Evolutionary conservation across 2,888 invertebrate species (phyloP).

Genomic region (Philereme transversata): DNA sequence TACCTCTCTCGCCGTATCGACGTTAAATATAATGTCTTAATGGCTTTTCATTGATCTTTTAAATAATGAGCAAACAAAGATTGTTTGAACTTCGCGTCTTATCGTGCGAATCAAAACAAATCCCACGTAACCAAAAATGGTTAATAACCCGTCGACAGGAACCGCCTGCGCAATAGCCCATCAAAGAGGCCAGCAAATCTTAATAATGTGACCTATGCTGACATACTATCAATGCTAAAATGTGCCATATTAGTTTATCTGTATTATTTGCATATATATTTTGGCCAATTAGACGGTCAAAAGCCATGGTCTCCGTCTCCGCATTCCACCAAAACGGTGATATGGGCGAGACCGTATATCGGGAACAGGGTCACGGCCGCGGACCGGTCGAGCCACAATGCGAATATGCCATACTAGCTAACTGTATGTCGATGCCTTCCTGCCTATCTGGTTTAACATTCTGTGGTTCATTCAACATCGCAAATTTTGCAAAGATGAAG

Average conservation of each 20-base stretch:
- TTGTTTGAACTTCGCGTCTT: slow-evolving; percentile 16
- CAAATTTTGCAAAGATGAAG: slow-evolving; percentile 6
- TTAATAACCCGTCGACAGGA: slow-evolving; percentile 28
- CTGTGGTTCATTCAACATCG: slow-evolving; percentile 21
- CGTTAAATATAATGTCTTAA: slow-evolving; percentile 17
- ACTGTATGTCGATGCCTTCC: slow-evolving; percentile 54
- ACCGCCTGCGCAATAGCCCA: slow-evolving; percentile 39
- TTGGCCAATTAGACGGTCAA: slow-evolving; percentile 48
- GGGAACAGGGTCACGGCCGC: slow-evolving; percentile 78
- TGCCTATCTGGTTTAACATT: slow-evolving; percentile 39
- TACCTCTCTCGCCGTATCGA: slow-evolving; percentile 29
- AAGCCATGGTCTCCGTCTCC: slow-evolving; percentile 56
- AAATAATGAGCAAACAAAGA: slow-evolving; percentile 8
- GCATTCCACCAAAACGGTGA: slow-evolving; percentile 66
- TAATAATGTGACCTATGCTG: slow-evolving; percentile 17
- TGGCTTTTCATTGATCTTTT: slow-evolving; percentile 16
- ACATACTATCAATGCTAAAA: slow-evolving; percentile 19
- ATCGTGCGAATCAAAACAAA: slow-evolving; percentile 44
- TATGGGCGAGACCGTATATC: slow-evolving; percentile 65
- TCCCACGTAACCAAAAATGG: slow-evolving; percentile 48
- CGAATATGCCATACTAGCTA: slow-evolving; percentile 61
- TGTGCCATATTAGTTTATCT: not conserved
- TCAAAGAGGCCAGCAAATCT: slow-evolving; percentile 33
- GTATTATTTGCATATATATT: slow-evolving; percentile 9
- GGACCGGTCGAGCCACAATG: slow-evolving; percentile 68